These are phyloP conservation scores for Octopus sinensis DNA, from an alignment of 1,140 invertebrate species.

Conservation along the genomic window DNA sequence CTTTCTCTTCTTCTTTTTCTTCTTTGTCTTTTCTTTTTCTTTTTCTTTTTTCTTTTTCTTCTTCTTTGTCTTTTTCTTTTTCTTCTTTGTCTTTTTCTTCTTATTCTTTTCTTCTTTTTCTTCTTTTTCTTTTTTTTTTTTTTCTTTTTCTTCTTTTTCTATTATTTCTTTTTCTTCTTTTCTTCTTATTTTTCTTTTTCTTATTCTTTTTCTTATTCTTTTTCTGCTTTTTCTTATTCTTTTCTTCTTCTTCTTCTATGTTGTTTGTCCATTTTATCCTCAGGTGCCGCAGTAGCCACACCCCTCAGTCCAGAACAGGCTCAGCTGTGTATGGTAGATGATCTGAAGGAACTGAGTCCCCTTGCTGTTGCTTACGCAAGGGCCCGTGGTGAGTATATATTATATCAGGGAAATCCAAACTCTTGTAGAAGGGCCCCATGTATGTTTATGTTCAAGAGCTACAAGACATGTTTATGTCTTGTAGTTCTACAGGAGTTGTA, in stretches of 20 bases:
- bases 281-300: conserved; percentile 81
- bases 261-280: not conserved
- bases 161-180: not conserved
- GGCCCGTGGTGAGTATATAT: conserved; percentile 66
- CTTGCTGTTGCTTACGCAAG: conserved; percentile 92
- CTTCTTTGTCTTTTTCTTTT: too few relatives aligned
- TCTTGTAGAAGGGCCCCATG: not conserved
- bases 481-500: not conserved
- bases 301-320: conserved; percentile 74
- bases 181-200: too few relatives aligned
- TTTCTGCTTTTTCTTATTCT: not conserved
- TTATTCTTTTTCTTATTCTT: too few relatives aligned
- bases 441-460: not conserved
- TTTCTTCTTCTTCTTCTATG: not conserved
- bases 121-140: not conserved
- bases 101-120: not conserved
- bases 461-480: not conserved
- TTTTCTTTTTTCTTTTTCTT: too few relatives aligned
- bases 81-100: not conserved
- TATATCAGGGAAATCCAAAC: not conserved
- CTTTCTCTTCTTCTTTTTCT: too few relatives aligned
- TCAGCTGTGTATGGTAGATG: conserved; percentile 87
- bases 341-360: conserved; percentile 77
- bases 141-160: too few relatives aligned
- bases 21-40: too few relatives aligned